phyloP scores from a whole-genome alignment of 2,113 vertebrate genomes.

The Leptocoma aspasia region DNA sequence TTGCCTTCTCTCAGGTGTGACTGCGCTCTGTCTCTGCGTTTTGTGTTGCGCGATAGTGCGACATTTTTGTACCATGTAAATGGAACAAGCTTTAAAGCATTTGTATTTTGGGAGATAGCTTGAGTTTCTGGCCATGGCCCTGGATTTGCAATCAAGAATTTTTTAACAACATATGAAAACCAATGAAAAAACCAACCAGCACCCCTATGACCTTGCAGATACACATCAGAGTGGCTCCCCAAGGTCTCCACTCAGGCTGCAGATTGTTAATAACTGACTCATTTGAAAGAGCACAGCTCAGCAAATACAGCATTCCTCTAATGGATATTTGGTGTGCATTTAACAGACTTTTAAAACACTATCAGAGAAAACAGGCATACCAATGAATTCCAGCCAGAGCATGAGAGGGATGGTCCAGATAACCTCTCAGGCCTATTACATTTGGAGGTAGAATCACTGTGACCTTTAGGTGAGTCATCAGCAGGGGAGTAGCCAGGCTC shows the following conservation, averaged over 20 bases:
- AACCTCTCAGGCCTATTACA: conserved; percentile 7
- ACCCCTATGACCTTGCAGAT: not conserved
- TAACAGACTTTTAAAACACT: not conserved
- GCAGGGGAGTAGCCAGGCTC: not conserved
- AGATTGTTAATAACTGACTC: not conserved
- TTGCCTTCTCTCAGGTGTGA: no score
- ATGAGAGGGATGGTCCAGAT: not conserved
- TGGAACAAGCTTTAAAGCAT: not conserved
- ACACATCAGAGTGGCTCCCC: not conserved
- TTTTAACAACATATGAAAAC: not conserved
- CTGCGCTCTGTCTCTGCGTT: no score
- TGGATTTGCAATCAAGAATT: not conserved
- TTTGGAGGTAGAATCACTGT: not conserved
- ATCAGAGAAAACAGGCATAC: not conserved
- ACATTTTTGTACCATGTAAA: not conserved
- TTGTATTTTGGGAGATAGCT: not conserved
- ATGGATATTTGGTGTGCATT: not conserved
- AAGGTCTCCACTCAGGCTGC: not conserved
- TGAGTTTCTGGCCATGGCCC: not conserved
- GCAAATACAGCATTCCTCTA: not conserved
- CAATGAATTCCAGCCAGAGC: not conserved
- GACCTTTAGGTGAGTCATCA: conserved; percentile 2
- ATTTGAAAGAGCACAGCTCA: not conserved
- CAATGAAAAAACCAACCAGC: not conserved
- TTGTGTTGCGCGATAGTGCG: no score